Percentiles rank a stretch among this genome's conserved stretches.
phyloP scores from a whole-genome alignment of 1,140 invertebrate genomes.

The Rhyacophila brunnea region DNA sequence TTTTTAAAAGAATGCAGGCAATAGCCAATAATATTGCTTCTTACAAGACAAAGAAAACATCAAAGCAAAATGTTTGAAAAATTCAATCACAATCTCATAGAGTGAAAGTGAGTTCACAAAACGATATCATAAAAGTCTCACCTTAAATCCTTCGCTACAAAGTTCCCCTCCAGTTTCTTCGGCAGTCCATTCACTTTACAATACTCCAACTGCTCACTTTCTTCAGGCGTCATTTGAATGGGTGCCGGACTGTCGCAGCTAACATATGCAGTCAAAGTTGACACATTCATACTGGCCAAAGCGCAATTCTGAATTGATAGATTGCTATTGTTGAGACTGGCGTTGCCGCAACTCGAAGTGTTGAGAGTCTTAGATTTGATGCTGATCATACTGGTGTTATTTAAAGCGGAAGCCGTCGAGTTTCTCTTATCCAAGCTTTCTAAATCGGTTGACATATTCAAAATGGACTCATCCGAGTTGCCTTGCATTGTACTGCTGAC shows the following conservation, averaged over 20 bases:
- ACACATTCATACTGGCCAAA: conserved; percentile 34
- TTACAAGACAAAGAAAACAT: too few species aligned
- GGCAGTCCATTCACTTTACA: conserved; percentile 72
- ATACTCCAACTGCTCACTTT: conserved; percentile 69
- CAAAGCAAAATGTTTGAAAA: too few species aligned
- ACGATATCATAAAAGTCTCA: conserved; percentile 27
- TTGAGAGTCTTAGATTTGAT: too few species aligned
- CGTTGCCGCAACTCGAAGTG: background rate
- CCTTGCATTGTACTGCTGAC: too few species aligned
- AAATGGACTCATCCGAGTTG: too few species aligned
- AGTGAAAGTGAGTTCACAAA: too few species aligned
- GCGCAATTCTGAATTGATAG: conserved; percentile 1
- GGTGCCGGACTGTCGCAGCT: conserved; percentile 75
- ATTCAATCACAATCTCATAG: too few species aligned
- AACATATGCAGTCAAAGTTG: conserved; percentile 59
- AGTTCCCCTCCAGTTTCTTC: conserved; percentile 63
- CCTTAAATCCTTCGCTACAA: conserved; percentile 63
- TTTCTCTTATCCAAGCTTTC: background rate
- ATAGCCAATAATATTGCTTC: too few species aligned
- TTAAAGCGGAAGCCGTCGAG: background rate
- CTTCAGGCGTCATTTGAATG: conserved; percentile 73
- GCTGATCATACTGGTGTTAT: too few species aligned
- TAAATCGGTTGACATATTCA: too few species aligned
- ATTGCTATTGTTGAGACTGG: background rate
- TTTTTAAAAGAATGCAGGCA: too few species aligned